Percentiles rank a stretch among this genome's conserved stretches.
These are phyloP conservation scores for Melanotaenia boesemani DNA, from an alignment of 2,797 vertebrate species.

Conservation along the genomic window DNA sequence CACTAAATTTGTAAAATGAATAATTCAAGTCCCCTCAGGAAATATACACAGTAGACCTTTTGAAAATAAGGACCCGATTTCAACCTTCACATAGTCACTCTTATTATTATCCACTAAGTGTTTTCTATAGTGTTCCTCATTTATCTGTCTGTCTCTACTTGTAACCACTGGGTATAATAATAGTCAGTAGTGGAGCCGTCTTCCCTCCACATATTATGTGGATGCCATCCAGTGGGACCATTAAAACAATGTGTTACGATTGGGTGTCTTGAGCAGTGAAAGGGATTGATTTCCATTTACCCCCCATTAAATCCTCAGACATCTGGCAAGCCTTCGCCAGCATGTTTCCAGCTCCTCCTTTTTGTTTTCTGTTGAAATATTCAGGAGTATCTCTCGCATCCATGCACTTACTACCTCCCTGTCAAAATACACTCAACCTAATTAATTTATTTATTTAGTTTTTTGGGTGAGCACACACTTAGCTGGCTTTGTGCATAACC, in stretches of 20 bases:
- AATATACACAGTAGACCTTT: slow-evolving; percentile 18
- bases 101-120: slow-evolving; percentile 45
- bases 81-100: slow-evolving; percentile 40
- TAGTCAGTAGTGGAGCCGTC: slow-evolving; percentile 59
- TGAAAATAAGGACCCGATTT: slow-evolving; percentile 30
- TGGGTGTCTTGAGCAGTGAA: slow-evolving; percentile 80
- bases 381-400: slow-evolving; percentile 73
- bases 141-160: slow-evolving; percentile 57
- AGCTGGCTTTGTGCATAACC: slow-evolving; percentile 22
- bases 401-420: slow-evolving; percentile 56
- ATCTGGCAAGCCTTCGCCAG: slow-evolving; percentile 82
- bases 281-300: slow-evolving; percentile 88
- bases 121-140: slow-evolving; percentile 38
- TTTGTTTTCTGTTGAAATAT: slow-evolving; percentile 87
- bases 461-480: slow-evolving; percentile 13
- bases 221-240: slow-evolving; percentile 71
- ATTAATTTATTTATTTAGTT: slow-evolving; percentile 58
- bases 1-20: slow-evolving; percentile 21
- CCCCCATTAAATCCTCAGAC: slow-evolving; percentile 84
- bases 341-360: slow-evolving; percentile 60
- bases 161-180: slow-evolving; percentile 67
- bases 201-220: slow-evolving; percentile 63
- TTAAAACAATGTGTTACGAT: slow-evolving; percentile 84
- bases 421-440: slow-evolving; percentile 84
- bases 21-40: slow-evolving; percentile 23